Evolutionary conservation across 2,113 vertebrate species (phyloP), one percentile per base, ranked within the genome.

Genomic region (Columba janthina): DNA sequence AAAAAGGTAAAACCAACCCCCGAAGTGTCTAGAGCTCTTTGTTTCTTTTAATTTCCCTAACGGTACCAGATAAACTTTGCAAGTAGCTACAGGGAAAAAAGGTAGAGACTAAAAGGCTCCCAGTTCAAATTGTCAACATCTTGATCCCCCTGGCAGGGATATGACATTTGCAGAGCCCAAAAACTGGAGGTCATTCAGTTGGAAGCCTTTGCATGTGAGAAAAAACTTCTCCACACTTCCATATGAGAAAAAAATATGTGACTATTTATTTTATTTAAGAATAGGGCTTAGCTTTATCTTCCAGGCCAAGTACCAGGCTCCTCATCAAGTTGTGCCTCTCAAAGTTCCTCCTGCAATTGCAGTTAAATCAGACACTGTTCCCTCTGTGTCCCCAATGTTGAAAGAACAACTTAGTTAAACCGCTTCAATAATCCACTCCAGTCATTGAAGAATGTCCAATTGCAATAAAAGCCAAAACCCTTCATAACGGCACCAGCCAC

Each of bases 201-300:
- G 77, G 87, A 91, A 95, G 79, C 36, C 66, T 57, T 21, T 32
- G 18, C 26, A 25, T 38, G 25, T 14, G 79, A 88, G 64, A 60
- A 50, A 61, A 74, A 95, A 89, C 69, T 85, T 74, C 71, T 66
- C 61, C 71, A 58, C 66, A 18, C 58, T 85, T 85, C 24, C 70
- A 58, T 58, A 8, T 75, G 74, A 84, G 73, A 85, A 74, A 91
- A 95, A 85, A 20, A 44, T 51, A 6, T 21, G 15, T 74, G 76
- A 66, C 26, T 79, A 67, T 89, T 93, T 85, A 94, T 93, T 95
- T 95, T 42, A 56, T 87, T 61, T 91, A 78, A 92, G 58, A 95
- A 44, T 51, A 61, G 32, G 50, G n/a, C 31, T 89, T 46, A 31
- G 81, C 76, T 95, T 94, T 95, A 92, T 89, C 91, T 92, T 89